These are phyloP conservation scores for Ferdinandea cuprea DNA, from an alignment of 2,888 invertebrate genomes.

Conservation along the genomic window DNA sequence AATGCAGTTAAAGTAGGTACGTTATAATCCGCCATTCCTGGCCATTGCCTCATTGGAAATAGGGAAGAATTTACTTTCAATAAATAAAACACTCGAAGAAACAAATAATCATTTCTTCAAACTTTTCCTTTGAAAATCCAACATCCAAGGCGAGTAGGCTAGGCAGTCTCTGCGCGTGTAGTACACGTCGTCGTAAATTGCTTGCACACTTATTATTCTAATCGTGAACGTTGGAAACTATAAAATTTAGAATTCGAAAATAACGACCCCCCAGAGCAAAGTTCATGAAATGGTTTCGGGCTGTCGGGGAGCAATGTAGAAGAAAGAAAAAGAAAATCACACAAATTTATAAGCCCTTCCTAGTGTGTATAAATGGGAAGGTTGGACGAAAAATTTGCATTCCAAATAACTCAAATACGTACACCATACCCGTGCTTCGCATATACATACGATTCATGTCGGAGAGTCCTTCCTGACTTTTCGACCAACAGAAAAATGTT, in stretches of 20 bases:
- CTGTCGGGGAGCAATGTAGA: too few relatives aligned
- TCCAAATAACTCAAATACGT: slow-evolving; percentile 65
- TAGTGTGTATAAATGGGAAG: slow-evolving; percentile 17
- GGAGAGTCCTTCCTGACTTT: slow-evolving; percentile 14
- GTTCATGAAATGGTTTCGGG: slow-evolving; percentile 57
- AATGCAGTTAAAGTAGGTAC: too few relatives aligned
- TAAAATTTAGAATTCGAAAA: slow-evolving; percentile 70
- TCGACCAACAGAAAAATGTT: slow-evolving; percentile 22
- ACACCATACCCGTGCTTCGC: neutral
- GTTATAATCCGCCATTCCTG: too few relatives aligned
- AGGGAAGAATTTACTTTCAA: too few relatives aligned
- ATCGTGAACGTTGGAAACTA: slow-evolving; percentile 67
- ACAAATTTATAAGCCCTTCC: slow-evolving; percentile 51
- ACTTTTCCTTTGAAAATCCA: too few relatives aligned
- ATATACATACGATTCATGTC: slow-evolving; percentile 6
- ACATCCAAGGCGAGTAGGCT: neutral
- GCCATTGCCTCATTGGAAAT: too few relatives aligned
- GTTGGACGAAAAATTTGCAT: slow-evolving; percentile 64
- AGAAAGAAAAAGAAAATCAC: slow-evolving; percentile 23
- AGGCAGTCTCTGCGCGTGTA: slow-evolving; percentile 15
- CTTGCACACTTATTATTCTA: slow-evolving; percentile 67
- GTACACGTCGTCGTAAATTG: slow-evolving; percentile 37
- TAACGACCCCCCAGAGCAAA: slow-evolving; percentile 68
- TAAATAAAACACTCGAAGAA: too few relatives aligned
- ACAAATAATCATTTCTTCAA: too few relatives aligned